Base-by-base conservation (phyloP, 2,888 invertebrate species). In the Diabrotica balteata region DNA sequence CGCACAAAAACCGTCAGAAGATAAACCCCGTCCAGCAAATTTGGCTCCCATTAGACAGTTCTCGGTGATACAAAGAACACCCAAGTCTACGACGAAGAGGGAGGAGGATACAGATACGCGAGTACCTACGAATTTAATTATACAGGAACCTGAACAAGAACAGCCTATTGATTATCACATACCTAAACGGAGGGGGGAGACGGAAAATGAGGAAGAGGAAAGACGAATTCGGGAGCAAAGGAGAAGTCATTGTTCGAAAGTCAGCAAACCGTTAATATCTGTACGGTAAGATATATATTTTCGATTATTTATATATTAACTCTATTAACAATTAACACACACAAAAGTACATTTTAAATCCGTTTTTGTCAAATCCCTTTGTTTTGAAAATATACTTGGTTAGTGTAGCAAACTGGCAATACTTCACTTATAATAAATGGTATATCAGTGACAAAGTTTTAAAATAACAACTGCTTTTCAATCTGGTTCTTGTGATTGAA, bases 91-190 rank as follows among this genome's bases (percentile, higher is more conserved):
- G 90, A 75, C 76, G 67, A 76, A 81, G 76, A 72, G 75, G 73
- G 78, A 82, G 75, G 81, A 79, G 74, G 84, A 78, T 74, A 81
- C 78, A 75, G 80, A 80, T 42, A 77, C 76, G 52, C 71, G 79
- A 60, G 68, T 81, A 32, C 76, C 79, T n/a, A 65, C 76, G 11
- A 72, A 68, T 32, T 54, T 72, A 45, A 68, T 73, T 9, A 70
- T 78, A 42, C 80, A 79, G 63, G 80, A 81, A 73, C 78, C 80
- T 55, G 79, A 78, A 78, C 77, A 83, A 77, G 94, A 95, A 70
- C 94, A 94, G 77, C 95, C 95, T 0, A 95, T 95, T 70, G 94
- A 95, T 81, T 95, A 95, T 81, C 94, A 91, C 79, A 93, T 95
- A 73, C 94, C 94, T 42, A 94, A 93, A 82, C 89, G 93, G 78